Evolutionary conservation across 1,140 invertebrate species (phyloP), one percentile per base, ranked within the genome.

Genomic region (Gryllus bimaculatus): DNA sequence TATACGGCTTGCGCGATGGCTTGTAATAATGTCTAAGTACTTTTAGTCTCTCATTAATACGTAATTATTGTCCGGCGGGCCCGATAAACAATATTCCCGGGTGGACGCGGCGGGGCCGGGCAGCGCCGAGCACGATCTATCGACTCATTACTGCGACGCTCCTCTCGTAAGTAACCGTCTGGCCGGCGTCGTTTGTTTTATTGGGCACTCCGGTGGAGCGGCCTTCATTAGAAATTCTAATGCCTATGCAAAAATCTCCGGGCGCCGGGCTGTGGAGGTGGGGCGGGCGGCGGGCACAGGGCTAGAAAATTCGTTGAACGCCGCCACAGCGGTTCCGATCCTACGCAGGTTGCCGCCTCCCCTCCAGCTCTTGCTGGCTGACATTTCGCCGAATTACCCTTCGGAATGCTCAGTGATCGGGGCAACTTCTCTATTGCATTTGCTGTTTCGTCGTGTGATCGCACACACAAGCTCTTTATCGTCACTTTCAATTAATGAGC

Each of bases 221-320:
- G 54, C 54, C 54, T 66, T 66, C 10, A 66, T 66, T 66, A 66
- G 54, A 66, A 66, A 66, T 66, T 66, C 54, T 66, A 66, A 66
- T 66, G 54, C 18, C 10, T 66, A 66, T 66, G 54, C 54, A 66
- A 66, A 66, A 66, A 66, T 66, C 10, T 66, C 10, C 18, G 54
- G 54, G 54, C 54, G 54, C 54, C 54, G 54, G 54, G 10, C 54
- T 0, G 54, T 66, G 26, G 26, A 39, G 26, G 26, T 39, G 26
- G 26, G 26, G 26, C 26, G 26, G 5, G 26, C 26, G 26, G 26
- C 26, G 26, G 26, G 26, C 26, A 39, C 1, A 39, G 26, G 26
- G 1, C 26, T 39, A 39, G 26, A 39, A 39, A 39, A 39, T 39
- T 39, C 26, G 26, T 39, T 39, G 26, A 5, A 39, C 5, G 26